Evolutionary conservation across 2,888 invertebrate species (phyloP).

Genomic region (Bellardia pandia): DNA sequence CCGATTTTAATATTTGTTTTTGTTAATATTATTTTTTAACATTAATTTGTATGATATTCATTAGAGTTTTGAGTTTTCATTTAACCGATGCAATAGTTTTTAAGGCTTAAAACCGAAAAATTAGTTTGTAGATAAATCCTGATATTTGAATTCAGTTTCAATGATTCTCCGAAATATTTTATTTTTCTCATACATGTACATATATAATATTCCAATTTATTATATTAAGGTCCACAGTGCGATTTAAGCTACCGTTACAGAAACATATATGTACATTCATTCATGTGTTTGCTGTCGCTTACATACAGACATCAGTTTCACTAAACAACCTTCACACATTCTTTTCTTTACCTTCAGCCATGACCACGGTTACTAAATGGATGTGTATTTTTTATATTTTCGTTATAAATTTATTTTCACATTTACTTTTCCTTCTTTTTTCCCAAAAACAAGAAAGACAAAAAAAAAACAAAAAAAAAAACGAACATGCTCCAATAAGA

Average conservation of each 20-base stretch:
- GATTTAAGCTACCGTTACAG: background rate
- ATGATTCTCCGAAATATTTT: too few species aligned
- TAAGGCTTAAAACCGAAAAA: too few species aligned
- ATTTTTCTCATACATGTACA: too few species aligned
- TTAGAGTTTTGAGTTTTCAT: too few species aligned
- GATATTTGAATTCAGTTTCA: too few species aligned
- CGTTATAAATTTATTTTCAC: constrained; percentile 47
- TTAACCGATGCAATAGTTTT: too few species aligned
- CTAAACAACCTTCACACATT: constrained; percentile 84
- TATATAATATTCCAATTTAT: too few species aligned
- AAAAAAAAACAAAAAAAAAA: constrained; percentile 1
- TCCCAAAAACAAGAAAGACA: background rate
- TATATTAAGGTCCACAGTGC: constrained; percentile 9
- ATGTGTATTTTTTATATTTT: constrained; percentile 56
- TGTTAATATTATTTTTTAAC: too few species aligned
- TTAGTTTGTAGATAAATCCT: too few species aligned
- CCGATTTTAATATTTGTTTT: too few species aligned
- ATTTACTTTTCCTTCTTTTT: constrained; percentile 58
- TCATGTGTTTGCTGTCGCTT: constrained; percentile 21
- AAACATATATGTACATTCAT: background rate
- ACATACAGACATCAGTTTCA: constrained; percentile 76
- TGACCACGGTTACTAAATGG: constrained; percentile 83
- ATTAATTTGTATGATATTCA: too few species aligned
- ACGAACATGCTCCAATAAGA: constrained; percentile 15
- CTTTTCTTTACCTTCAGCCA: constrained; percentile 82